These are phyloP conservation scores for Fulica atra DNA, from an alignment of 2,113 vertebrate species.

Conservation along the genomic window DNA sequence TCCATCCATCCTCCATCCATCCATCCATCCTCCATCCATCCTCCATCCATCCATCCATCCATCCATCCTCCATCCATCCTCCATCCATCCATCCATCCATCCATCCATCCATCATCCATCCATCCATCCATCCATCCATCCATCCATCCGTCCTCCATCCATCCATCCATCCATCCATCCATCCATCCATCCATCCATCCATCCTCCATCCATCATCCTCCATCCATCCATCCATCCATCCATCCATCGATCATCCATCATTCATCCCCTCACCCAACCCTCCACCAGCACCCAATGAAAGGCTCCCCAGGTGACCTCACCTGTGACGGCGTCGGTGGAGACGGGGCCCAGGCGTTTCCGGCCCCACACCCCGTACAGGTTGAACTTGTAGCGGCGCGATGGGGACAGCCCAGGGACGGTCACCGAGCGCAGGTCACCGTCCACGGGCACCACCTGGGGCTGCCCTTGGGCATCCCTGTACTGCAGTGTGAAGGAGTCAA, in stretches of 20 bases:
- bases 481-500: slow-evolving; percentile 63
- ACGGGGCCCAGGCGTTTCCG: neutral
- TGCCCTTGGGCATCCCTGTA: neutral
- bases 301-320: neutral
- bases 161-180: neutral
- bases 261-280: too few species aligned
- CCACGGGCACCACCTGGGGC: neutral
- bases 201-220: too few species aligned
- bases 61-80: too few species aligned
- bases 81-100: neutral
- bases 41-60: too few species aligned
- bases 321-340: neutral
- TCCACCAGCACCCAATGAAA: too few species aligned
- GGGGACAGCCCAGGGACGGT: slow-evolving; percentile 27
- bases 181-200: too few species aligned
- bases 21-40: neutral
- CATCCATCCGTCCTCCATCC: too few species aligned
- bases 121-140: too few species aligned
- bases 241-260: too few species aligned
- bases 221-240: too few species aligned
- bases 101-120: too few species aligned
- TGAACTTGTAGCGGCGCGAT: slow-evolving; percentile 58
- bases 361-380: slow-evolving; percentile 28
- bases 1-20: too few species aligned
- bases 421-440: neutral